Evolutionary conservation across 2,888 invertebrate genomes (phyloP).

Genomic region (Periphyllus acericola): DNA sequence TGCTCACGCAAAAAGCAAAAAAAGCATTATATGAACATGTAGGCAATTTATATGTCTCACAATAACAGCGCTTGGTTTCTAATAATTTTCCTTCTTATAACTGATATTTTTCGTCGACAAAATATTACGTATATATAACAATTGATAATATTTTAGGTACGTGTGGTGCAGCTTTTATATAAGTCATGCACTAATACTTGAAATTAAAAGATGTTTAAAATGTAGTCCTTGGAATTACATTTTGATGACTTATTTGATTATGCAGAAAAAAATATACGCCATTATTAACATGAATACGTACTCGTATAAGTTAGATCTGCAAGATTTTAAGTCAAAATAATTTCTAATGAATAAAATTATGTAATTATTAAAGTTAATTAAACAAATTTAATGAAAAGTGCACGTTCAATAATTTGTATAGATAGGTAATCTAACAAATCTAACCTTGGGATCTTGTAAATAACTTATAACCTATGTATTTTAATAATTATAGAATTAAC

Average conservation of each 20-base stretch:
- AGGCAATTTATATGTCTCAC: not conserved
- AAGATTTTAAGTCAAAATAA: not conserved
- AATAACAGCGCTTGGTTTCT: not conserved
- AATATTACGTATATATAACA: not conserved
- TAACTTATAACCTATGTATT: conserved; percentile 8
- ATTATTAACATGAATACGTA: not conserved
- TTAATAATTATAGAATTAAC: conserved; percentile 28
- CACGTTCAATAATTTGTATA: not conserved
- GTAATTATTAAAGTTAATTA: conserved; percentile 29
- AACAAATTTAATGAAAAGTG: not conserved
- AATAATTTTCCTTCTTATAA: not conserved
- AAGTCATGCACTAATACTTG: not conserved
- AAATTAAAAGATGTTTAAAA: not conserved
- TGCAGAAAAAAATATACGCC: not conserved
- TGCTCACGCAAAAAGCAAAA: not conserved
- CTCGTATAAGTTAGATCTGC: not conserved
- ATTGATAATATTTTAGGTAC: not conserved
- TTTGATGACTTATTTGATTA: not conserved
- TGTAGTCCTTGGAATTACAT: not conserved
- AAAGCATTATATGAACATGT: not conserved
- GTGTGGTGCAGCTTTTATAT: too few relatives aligned
- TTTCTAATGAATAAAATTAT: not conserved
- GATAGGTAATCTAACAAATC: conserved; percentile 2
- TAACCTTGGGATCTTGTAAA: conserved; percentile 35
- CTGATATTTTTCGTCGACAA: not conserved